Conservation (phyloP, 1,140 invertebrate species). For the Hydropsyche tenuis region DNA sequence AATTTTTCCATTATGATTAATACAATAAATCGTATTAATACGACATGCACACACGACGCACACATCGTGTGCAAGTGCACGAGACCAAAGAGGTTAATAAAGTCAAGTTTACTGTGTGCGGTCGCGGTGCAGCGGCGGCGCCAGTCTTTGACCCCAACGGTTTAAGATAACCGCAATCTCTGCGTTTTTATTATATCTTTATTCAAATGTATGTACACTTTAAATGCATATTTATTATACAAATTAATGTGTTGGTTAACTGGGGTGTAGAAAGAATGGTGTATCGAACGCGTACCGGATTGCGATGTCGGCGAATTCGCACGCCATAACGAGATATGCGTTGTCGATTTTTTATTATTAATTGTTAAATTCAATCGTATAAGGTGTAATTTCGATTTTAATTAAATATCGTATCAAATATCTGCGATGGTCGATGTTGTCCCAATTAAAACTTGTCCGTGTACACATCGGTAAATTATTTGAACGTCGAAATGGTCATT, state of each 20-base stretch:
- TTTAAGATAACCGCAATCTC: no score
- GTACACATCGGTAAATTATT: no score
- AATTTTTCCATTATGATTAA: neutral
- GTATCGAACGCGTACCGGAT: slow-evolving; percentile 1
- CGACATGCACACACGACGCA: neutral
- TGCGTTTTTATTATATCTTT: neutral
- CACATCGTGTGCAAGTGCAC: neutral
- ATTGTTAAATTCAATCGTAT: no score
- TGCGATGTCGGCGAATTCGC: neutral
- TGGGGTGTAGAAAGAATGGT: neutral
- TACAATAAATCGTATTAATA: neutral
- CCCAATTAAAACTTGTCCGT: no score
- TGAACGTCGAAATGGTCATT: no score
- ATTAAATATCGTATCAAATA: no score
- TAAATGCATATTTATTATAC: neutral
- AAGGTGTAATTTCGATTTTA: no score
- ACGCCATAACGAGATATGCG: neutral
- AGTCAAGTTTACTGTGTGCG: no score
- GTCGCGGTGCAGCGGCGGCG: no score
- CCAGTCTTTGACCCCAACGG: neutral
- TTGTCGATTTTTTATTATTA: no score
- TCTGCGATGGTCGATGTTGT: no score
- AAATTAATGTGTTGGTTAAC: neutral
- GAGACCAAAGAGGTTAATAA: no score
- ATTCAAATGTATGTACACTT: neutral